A percentile compares a stretch with the other conserved stretches of the same genome.
These are phyloP conservation scores for Chroicocephalus ridibundus DNA, from an alignment of 2,113 vertebrate species.

Conservation along the genomic window DNA sequence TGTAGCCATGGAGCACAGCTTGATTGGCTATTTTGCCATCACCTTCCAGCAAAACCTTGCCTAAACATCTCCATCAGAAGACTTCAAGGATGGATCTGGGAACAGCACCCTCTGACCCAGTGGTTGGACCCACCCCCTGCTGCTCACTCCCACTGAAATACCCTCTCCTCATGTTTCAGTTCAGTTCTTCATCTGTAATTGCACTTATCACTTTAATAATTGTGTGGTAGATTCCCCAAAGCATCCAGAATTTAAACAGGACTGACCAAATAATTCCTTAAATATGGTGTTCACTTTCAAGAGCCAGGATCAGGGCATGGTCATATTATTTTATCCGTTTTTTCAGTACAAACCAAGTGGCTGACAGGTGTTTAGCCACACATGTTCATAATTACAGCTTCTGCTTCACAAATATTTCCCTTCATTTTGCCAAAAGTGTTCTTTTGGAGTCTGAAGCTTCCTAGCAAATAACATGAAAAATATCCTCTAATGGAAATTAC, in stretches of 20 bases:
- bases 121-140: not conserved
- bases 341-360: not conserved
- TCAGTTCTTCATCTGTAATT: not conserved
- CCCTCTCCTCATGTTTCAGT: not conserved
- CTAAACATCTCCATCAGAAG: not conserved
- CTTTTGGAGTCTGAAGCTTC: not conserved
- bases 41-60: not conserved
- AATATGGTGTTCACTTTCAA: not conserved
- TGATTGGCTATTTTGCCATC: not conserved
- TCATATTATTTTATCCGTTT: not conserved
- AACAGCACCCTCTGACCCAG: not conserved
- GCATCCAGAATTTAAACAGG: not conserved
- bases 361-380: slow-evolving; percentile 12
- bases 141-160: not conserved
- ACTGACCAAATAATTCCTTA: not conserved
- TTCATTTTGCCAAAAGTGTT: slow-evolving; percentile 20
- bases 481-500: slow-evolving; percentile 1
- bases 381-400: slow-evolving; percentile 16
- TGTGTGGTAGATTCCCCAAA: not conserved
- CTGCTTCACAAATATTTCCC: slow-evolving; percentile 33
- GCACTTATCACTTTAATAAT: not conserved
- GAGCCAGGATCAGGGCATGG: not conserved
- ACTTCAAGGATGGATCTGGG: not conserved
- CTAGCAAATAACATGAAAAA: slow-evolving; percentile 30
- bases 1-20: not conserved